Percentiles rank a stretch among this genome's conserved stretches.
These are phyloP conservation scores for Actinia equina DNA, from an alignment of 64 coral and sea anemone species.

Conservation along the genomic window DNA sequence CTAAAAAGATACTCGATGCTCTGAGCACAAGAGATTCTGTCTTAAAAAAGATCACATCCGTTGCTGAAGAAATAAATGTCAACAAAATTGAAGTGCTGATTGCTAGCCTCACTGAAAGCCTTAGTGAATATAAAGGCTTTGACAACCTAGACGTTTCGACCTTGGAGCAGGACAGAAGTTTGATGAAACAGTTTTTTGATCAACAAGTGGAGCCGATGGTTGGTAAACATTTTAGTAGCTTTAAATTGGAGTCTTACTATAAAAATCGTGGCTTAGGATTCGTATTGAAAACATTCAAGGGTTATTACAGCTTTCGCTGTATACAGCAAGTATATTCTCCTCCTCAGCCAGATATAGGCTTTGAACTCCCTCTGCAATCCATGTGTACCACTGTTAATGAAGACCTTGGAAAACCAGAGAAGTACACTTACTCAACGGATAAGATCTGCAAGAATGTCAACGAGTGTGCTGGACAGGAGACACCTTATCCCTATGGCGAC, in stretches of 20 bases:
- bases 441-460: conserved; percentile 24
- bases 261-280: conserved; percentile 13
- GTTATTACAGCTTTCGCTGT: neutral
- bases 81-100: neutral
- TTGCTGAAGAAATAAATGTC: neutral
- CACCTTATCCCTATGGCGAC: conserved; percentile 34
- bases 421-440: conserved; percentile 14
- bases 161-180: neutral
- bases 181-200: neutral
- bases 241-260: conserved; percentile 16
- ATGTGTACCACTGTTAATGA: conserved; percentile 21
- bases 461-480: conserved; percentile 22
- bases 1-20: conserved; percentile 8
- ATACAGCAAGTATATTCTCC: neutral
- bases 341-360: neutral
- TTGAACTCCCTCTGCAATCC: neutral
- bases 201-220: neutral
- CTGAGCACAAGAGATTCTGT: conserved; percentile 18
- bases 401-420: conserved; percentile 8
- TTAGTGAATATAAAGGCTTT: neutral
- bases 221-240: neutral
- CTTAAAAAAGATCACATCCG: neutral
- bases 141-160: neutral
- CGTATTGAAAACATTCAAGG: conserved; percentile 14
- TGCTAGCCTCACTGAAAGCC: neutral